Conservation (phyloP, 1,140 invertebrate genomes). For the Drosophila orena region DNA sequence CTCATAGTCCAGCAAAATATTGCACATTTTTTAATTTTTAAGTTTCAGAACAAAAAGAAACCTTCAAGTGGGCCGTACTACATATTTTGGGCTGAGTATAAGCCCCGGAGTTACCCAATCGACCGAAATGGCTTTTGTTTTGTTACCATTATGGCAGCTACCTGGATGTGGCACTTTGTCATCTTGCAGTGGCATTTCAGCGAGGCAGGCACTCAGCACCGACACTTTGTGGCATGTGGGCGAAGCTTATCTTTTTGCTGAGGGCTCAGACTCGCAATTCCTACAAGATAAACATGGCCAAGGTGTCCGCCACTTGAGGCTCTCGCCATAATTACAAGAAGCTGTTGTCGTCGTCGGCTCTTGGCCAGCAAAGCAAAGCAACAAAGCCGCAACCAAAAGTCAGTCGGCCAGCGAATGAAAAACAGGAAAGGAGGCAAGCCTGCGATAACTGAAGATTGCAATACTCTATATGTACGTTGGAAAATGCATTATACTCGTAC, state of each 20-base stretch:
- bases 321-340: constrained; percentile 44
- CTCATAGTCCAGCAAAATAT: too few relatives aligned
- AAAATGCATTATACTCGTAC: too few relatives aligned
- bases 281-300: constrained; percentile 44
- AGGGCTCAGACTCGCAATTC: constrained; percentile 10
- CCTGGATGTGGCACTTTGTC: constrained; percentile 31
- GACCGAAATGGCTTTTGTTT: neutral
- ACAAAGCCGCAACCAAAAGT: neutral
- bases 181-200: constrained; percentile 42
- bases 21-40: neutral
- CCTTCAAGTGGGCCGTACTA: neutral
- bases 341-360: constrained; percentile 24
- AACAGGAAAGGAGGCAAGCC: neutral
- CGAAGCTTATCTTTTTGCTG: constrained; percentile 26
- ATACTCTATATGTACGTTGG: constrained; percentile 5
- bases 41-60: neutral
- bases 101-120: constrained; percentile 16
- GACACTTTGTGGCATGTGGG: constrained; percentile 41
- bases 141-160: constrained; percentile 15
- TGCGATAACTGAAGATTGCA: neutral
- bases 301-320: constrained; percentile 33
- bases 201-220: constrained; percentile 37
- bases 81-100: neutral
- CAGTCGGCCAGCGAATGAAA: neutral
- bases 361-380: constrained; percentile 12